phyloP scores from a whole-genome alignment of 2,797 vertebrate genomes.

The Parotocinclus haroldoi region DNA sequence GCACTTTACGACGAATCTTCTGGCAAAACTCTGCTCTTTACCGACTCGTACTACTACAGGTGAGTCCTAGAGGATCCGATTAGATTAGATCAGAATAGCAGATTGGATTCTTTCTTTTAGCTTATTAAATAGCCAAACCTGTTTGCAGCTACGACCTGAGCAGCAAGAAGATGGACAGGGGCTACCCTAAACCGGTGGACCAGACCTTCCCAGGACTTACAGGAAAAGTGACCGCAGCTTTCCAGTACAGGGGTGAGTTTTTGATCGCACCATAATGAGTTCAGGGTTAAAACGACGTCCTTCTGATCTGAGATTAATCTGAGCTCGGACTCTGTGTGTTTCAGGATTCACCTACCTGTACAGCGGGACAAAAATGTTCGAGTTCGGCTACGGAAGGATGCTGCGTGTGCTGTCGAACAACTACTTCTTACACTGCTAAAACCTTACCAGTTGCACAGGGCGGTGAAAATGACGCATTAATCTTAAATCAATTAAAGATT shows the following conservation, averaged over 20 bases:
- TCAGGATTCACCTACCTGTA: constrained; percentile 27
- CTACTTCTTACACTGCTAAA: constrained; percentile 25
- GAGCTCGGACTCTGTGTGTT: background rate
- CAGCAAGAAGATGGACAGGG: constrained; percentile 62
- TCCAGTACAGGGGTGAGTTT: constrained; percentile 65
- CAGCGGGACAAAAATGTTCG: background rate
- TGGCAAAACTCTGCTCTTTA: constrained; percentile 71
- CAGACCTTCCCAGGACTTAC: constrained; percentile 65
- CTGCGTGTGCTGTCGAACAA: constrained; percentile 1
- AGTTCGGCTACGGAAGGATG: constrained; percentile 13
- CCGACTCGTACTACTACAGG: constrained; percentile 70
- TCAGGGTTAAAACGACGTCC: background rate
- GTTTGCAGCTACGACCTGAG: constrained; percentile 67
- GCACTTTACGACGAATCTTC: constrained; percentile 63
- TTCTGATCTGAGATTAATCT: background rate
- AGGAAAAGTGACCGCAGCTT: constrained; percentile 65
- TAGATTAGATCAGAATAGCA: background rate
- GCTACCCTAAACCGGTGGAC: constrained; percentile 59
- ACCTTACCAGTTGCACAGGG: background rate
- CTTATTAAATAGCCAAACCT: background rate
- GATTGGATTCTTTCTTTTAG: background rate
- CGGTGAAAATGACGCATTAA: background rate
- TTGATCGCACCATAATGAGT: background rate
- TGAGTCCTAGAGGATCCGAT: constrained; percentile 38
- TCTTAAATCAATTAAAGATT: background rate